These are phyloP conservation scores for Apostichopus californicus DNA, from an alignment of 35 echinoderm and acorn worm species.

Conservation along the genomic window DNA sequence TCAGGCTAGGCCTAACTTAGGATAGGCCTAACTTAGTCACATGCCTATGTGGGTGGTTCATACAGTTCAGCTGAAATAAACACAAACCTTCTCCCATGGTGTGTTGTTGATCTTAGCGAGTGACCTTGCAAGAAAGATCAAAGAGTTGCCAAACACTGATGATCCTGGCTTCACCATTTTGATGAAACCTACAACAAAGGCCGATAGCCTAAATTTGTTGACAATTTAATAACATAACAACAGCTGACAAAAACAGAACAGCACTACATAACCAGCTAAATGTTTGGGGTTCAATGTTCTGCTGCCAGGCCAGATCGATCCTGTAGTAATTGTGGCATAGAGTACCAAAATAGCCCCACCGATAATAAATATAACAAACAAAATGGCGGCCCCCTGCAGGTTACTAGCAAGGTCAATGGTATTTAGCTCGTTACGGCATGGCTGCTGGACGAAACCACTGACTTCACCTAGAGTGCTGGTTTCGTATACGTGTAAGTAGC, in stretches of 20 bases:
- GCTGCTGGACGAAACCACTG: neutral
- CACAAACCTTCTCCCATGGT: slow-evolving; percentile 93
- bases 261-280: too few relatives aligned
- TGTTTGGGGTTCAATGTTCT: too few relatives aligned
- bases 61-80: too few relatives aligned
- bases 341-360: neutral
- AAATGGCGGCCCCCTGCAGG: slow-evolving; percentile 1
- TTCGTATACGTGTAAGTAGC: neutral
- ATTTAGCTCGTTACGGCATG: neutral
- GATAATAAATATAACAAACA: neutral
- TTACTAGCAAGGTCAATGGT: neutral
- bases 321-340: too few relatives aligned
- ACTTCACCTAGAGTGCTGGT: neutral
- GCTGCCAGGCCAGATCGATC: too few relatives aligned
- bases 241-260: too few relatives aligned
- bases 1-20: too few relatives aligned
- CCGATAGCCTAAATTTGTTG: too few relatives aligned
- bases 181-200: neutral
- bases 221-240: too few relatives aligned
- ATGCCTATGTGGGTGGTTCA: too few relatives aligned
- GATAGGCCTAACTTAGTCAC: too few relatives aligned
- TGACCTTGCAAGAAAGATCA: slow-evolving; percentile 87
- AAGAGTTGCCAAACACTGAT: slow-evolving; percentile 74
- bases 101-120: slow-evolving; percentile 77
- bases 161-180: slow-evolving; percentile 50